Evolutionary conservation across 23 tunicate species (phyloP), one percentile per base, ranked within the genome.

Genomic region (Ascidia mentula): DNA sequence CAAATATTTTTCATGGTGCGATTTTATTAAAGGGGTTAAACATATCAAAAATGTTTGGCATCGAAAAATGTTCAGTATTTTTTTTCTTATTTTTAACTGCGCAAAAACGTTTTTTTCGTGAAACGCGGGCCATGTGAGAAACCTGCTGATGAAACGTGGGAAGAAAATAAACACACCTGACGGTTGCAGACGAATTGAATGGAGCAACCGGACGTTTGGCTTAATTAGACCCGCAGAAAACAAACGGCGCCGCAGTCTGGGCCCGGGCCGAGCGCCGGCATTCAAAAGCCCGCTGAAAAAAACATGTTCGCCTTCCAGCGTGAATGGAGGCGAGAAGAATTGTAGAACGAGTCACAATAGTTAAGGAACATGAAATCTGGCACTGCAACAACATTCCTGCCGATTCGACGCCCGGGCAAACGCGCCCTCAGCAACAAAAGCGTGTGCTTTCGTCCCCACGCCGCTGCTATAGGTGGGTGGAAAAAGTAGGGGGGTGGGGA

Each of bases 331-430:
- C 65, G 65, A n/a, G n/a, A 26, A 53, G 22, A 6, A 53, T 20
- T 9, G 65, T 20, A 1, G 28, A 28, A 9, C 65, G 65, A 53
- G 22, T 28, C 65, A 53, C 65, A 53, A 53, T 53, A 9, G 13
- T 20, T 5, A 28, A 20, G 65, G 65, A 53, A 53, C 65, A 53
- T 53, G 65, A 53, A 53, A 53, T 53, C 24, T 28, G 65, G 65
- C 65, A 53, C 65, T 53, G 65, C 28, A 53, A 53, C 65, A 53
- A 53, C 65, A 53, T 53, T 53, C 65, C 24, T 53, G 65, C 13
- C 65, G 65, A 53, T 53, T 53, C 65, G 22, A 28, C 65, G 28
- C 65, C 4, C 28, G 24, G 65, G 24, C 65, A 20, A 53, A 53
- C 65, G 24, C 7, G 65, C 13, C 65, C 22, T 26, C 65, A 1